Conservation (phyloP, 2,113 vertebrate species). For the Numenius arquata region DNA sequence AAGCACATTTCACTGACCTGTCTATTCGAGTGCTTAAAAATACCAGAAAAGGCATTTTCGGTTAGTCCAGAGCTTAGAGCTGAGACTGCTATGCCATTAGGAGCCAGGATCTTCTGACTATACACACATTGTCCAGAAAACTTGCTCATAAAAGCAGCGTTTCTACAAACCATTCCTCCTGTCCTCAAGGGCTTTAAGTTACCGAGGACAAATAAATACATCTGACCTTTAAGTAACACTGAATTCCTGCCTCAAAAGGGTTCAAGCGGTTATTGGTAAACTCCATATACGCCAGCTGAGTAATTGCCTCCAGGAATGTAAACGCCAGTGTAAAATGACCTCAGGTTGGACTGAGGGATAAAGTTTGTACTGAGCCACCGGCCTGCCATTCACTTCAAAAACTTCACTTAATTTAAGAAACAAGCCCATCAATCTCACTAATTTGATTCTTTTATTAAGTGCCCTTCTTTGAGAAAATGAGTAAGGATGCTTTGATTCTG, state of each 20-base stretch:
- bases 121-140: not conserved
- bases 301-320: not conserved
- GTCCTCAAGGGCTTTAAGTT: not conserved
- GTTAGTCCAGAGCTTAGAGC: not conserved
- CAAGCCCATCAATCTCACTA: conserved; percentile 29
- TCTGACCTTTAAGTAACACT: not conserved
- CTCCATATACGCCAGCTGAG: not conserved
- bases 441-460: conserved; percentile 60
- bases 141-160: not conserved
- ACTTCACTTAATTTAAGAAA: conserved; percentile 47
- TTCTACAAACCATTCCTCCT: not conserved
- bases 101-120: not conserved
- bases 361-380: not conserved
- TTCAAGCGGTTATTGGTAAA: not conserved
- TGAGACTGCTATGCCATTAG: not conserved
- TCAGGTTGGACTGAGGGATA: not conserved
- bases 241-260: not conserved
- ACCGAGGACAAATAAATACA: not conserved
- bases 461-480: conserved; percentile 30
- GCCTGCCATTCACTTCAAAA: conserved; percentile 7
- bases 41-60: not conserved
- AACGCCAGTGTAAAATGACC: not conserved
- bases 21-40: not conserved
- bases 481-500: not conserved
- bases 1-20: not conserved